Evolutionary conservation across 2,888 invertebrate genomes (phyloP).

Genomic region (Heliconius aoede): DNA sequence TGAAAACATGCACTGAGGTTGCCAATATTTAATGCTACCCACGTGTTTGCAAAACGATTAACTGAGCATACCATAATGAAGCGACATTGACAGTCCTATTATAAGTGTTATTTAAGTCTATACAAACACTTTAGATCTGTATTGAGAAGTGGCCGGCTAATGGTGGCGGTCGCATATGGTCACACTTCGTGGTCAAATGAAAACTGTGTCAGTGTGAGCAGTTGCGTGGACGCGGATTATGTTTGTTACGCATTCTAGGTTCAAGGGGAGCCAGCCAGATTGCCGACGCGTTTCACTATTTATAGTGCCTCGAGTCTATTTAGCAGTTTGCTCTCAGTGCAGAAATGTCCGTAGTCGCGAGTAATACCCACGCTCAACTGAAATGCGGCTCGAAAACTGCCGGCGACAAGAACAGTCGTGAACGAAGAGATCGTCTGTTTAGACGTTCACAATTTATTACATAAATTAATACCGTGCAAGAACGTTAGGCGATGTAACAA

Average conservation of each 20-base stretch:
- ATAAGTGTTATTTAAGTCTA: conserved; percentile 18
- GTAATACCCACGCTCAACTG: conserved; percentile 66
- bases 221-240: conserved; percentile 76
- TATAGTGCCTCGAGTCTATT: conserved; percentile 79
- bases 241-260: conserved; percentile 75
- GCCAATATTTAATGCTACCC: conserved; percentile 30
- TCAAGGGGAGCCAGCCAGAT: conserved; percentile 81
- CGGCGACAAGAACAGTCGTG: conserved; percentile 53
- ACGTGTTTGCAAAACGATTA: conserved; percentile 29
- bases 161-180: conserved; percentile 73
- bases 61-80: conserved; percentile 13
- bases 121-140: conserved; percentile 19
- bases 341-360: conserved; percentile 80
- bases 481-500: conserved; percentile 70
- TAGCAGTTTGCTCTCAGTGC: conserved; percentile 78
- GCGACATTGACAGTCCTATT: conserved; percentile 21
- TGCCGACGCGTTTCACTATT: conserved; percentile 81
- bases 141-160: conserved; percentile 43
- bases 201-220: conserved; percentile 80
- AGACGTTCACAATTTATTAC: conserved; percentile 40
- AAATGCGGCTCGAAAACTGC: conserved; percentile 58
- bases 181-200: conserved; percentile 75
- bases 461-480: conserved; percentile 66
- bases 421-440: conserved; percentile 47
- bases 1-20: conserved; percentile 24